A percentile compares a stretch with the other conserved stretches of the same genome.
Evolutionary conservation across 2,888 invertebrate genomes (phyloP).

Genomic region (Catocala fraxini): DNA sequence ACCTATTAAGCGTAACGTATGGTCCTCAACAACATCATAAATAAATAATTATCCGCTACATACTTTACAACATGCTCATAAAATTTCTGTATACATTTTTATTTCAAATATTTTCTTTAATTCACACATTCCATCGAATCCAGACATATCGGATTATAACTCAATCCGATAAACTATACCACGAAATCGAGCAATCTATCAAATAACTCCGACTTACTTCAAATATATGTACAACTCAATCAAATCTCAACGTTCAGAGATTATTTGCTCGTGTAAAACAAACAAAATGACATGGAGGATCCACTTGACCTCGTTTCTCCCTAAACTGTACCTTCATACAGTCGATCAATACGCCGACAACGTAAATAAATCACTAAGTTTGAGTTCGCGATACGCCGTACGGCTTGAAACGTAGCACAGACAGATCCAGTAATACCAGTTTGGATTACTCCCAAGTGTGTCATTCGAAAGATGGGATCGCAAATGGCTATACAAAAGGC

Average conservation of each 20-base stretch:
- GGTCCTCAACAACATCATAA: too few species aligned
- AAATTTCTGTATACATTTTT: too few species aligned
- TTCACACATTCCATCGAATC: too few species aligned
- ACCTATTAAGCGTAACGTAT: too few species aligned
- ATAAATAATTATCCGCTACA: too few species aligned
- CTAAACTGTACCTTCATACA: conserved; percentile 71
- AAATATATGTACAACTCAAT: conserved; percentile 41
- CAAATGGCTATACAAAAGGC: conserved; percentile 24
- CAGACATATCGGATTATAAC: too few species aligned
- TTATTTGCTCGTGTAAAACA: conserved; percentile 70
- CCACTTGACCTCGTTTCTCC: conserved; percentile 80
- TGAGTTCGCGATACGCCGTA: conserved; percentile 62
- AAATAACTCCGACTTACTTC: conserved; percentile 35
- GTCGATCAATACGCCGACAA: conserved; percentile 76
- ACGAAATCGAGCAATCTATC: conserved; percentile 28
- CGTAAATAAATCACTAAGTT: conserved; percentile 84
- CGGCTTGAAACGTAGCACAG: conserved; percentile 27
- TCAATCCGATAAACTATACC: too few species aligned
- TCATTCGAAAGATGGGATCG: conserved; percentile 41
- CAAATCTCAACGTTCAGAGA: conserved; percentile 51
- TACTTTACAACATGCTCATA: too few species aligned
- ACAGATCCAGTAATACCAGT: conserved; percentile 48
- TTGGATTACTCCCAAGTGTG: conserved; percentile 50
- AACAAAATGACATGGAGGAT: conserved; percentile 73
- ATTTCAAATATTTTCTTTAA: too few species aligned